Evolutionary conservation across 2,113 vertebrate species (phyloP), one percentile per base, ranked within the genome.

Genomic region (Bettongia penicillata): DNA sequence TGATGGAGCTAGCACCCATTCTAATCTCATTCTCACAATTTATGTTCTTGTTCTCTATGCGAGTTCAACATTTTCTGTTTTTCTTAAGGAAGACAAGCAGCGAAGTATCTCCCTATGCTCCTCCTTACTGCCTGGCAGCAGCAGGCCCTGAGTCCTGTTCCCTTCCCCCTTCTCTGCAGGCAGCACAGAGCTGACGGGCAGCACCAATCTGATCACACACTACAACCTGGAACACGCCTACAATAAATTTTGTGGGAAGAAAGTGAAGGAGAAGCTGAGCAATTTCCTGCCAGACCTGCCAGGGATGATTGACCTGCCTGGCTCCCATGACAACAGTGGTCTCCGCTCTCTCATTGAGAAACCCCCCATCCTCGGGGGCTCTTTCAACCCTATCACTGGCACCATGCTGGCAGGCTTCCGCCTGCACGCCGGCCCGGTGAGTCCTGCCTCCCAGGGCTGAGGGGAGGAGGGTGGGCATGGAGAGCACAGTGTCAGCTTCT

Each of bases 261-360:
- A 99, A 94, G 99, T 99, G 97, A 99, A 99, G 97, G 99, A 99
- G 98, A 99, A 99, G 95, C 99, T 99, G 95, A 99, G 99, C 98
- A 99, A 99, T 98, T 99, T 99, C 96, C 98, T 99, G 47, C 99
- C 99, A 0, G 99, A 99, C 98, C 98, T 99, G 97, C 99, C 99
- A 89, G 99, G 99, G 98, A 99, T 99, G 99, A 99, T 99, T 31
- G 99, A 99, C 98, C 99, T 99, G 98, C 99, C 99, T 0, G 99
- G 99, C 28, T 99, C 99, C 51, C 99, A 99, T 91, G 99, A 99
- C 84, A 99, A 99, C 97, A 99, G 99, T 98, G 99, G 99, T 61
- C 98, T 99, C 77, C 99, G 99, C 31, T 99, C 99, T 51, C 98
- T 99, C 89, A 99, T 99, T 19, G 99, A 99, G 97, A 99, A 99